These are phyloP conservation scores for Cordylochernes scorpioides DNA, from an alignment of 2,888 invertebrate species.

Conservation along the genomic window DNA sequence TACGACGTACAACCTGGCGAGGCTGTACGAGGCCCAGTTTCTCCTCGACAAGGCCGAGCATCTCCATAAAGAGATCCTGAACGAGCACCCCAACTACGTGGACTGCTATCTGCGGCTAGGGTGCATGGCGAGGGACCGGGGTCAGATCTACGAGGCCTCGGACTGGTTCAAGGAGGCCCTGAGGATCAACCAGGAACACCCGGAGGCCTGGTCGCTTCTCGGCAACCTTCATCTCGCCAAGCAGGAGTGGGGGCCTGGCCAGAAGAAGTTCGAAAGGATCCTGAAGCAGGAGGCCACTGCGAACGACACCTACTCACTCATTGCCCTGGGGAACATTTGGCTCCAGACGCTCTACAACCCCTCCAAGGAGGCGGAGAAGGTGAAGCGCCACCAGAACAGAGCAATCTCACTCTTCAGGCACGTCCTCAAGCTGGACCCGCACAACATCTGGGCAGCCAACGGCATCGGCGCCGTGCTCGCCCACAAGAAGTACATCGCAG, in stretches of 20 bases:
- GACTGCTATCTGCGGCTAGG: constrained; percentile 45
- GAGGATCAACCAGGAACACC: constrained; percentile 72
- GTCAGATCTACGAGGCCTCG: constrained; percentile 96
- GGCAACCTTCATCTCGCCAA: constrained; percentile 96
- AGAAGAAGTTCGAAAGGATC: constrained; percentile 94
- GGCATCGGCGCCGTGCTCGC: constrained; percentile 86
- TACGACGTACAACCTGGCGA: constrained; percentile 78
- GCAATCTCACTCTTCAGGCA: constrained; percentile 76
- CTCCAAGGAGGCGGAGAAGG: constrained; percentile 73
- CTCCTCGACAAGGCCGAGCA: constrained; percentile 79
- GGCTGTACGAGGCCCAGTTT: constrained; percentile 72
- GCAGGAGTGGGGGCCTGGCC: constrained; percentile 89
- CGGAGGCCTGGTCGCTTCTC: constrained; percentile 88
- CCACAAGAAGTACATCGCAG: constrained; percentile 64
- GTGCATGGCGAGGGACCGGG: constrained; percentile 92
- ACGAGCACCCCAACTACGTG: constrained; percentile 89
- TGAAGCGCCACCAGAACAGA: constrained; percentile 78
- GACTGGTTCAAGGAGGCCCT: constrained; percentile 98
- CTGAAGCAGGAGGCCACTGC: constrained; percentile 41
- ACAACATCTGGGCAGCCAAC: constrained; percentile 96
- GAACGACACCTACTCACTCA: constrained; percentile 76
- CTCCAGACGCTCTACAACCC: constrained; percentile 84
- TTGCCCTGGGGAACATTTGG: constrained; percentile 95
- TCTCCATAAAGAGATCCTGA: constrained; percentile 78
- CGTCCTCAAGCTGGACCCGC: constrained; percentile 64